These are phyloP conservation scores for Teleogryllus occipitalis DNA, from an alignment of 1,140 invertebrate genomes.

Conservation along the genomic window DNA sequence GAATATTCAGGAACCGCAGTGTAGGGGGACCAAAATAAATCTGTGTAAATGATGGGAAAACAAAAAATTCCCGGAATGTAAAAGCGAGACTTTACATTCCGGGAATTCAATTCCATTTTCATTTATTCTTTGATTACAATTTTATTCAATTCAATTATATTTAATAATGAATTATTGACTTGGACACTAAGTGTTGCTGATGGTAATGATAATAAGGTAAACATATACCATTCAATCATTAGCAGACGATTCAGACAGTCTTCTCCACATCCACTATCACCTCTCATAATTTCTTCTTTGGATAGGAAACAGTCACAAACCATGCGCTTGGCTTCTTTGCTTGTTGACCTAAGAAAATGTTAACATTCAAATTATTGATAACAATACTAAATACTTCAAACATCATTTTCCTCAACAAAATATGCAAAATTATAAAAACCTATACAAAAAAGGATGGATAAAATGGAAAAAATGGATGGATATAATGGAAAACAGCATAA, in stretches of 20 bases:
- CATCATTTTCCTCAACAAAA: not conserved
- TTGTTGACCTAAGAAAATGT: slow-evolving; percentile 49
- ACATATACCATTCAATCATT: slow-evolving; percentile 90
- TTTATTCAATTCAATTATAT: too few species aligned
- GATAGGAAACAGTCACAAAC: slow-evolving; percentile 89
- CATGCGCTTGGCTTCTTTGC: slow-evolving; percentile 87
- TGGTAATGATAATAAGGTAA: not conserved
- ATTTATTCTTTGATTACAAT: too few species aligned
- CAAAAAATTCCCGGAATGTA: too few species aligned
- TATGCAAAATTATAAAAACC: not conserved
- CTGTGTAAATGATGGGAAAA: too few species aligned
- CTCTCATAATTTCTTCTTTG: slow-evolving; percentile 74
- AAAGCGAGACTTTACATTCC: too few species aligned
- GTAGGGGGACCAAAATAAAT: too few species aligned
- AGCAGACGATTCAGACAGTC: slow-evolving; percentile 94
- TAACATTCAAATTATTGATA: slow-evolving; percentile 19
- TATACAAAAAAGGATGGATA: not conserved
- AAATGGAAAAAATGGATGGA: not conserved
- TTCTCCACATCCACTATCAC: slow-evolving; percentile 83
- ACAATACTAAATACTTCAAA: not conserved
- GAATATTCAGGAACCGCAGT: too few species aligned
- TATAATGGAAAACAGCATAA: too few species aligned
- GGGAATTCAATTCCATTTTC: too few species aligned
- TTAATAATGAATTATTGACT: not conserved
- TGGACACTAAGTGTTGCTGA: not conserved